Evolutionary conservation across 1,140 invertebrate species (phyloP), one percentile per base, ranked within the genome.

Genomic region (Drosophila tani): DNA sequence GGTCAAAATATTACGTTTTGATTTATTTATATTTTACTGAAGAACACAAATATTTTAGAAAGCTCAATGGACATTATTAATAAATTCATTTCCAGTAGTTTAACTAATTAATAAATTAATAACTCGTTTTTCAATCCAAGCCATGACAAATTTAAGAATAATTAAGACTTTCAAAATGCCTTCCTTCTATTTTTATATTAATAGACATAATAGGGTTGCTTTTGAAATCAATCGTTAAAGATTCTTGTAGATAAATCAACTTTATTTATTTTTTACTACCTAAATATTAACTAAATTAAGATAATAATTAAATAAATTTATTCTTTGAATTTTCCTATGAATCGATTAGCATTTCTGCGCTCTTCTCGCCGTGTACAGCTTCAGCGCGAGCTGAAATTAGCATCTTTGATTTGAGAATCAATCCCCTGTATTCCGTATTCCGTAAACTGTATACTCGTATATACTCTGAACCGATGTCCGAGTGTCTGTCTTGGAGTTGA

Each of bases 401-500:
- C 83, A 87, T 87, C 83, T 87, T 87, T 87, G 83, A 87, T 87
- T 87, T 83, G 65, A 51, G 71, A 74, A 83, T 77, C 77, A 59
- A 80, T 59, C 17, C 46, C 53, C 41, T 29, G 45, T 53, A 47
- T 46, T 15, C 19, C 17, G n/a, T 45, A 49, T 27, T 15, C 21
- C 0, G 47, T 51, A 53, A 32, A 21, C 17, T 17, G 14, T 51
- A 50, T 59, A 29, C 47, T 66, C 19, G 21, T 17, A n/a, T 17
- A n/a, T 19, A 27, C 29, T 47, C 6, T 9, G 14, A n/a, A 45
- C 40, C 41, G 32, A 15, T 56, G 40, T 49, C 51, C 17, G 51
- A 49, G 24, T 40, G n/a, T 59, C 55, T 41, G 38, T 59, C n/a
- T 45, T 62, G 24, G 53, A 63, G 64, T 60, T 85, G 84, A 87